Base-by-base conservation (phyloP, 1,140 invertebrate species). In the Drosophila azteca region DNA sequence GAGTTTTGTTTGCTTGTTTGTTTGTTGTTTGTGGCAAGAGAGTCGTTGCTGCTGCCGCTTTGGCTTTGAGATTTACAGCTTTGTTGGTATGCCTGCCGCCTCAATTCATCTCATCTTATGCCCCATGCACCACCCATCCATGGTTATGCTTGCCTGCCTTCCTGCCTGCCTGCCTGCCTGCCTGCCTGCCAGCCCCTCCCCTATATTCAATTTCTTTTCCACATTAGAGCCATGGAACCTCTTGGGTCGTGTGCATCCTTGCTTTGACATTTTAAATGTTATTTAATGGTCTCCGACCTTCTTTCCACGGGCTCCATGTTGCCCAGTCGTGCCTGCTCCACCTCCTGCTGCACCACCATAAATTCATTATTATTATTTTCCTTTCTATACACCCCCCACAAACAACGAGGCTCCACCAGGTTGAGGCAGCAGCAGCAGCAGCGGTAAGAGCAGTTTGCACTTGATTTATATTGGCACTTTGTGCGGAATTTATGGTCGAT, bases 191-290 rank as follows among this genome's bases (percentile, higher is more conserved):
- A 29, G 17, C 1, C 3, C 13, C 9, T 2, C 41, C n/a, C 15
- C 78, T 78, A 79, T 74, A 74, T 82, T 82, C 72, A 79, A 82
- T 82, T 80, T 79, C 82, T 77, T 81, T 85, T 80, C 39, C 72
- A 80, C 77, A 80, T 85, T 77, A 76, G 71, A 54, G 62, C 35
- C 11, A 2, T 13, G 11, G 35, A 13, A 57, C 75, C 41, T 29
- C 22, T 57, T 46, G 41, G 53, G 43, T 39, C 9, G 29, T 57
- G n/a, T 72, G 50, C 52, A 57, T 50, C 26, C 63, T 61, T 67
- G 58, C 60, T 73, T 65, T 85, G 81, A 82, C 82, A 87, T 77
- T 87, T 85, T 81, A 85, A 85, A 85, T 82, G 82, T 75, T 82
- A 87, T 64, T 78, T 87, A 85, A 85, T 85, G 82, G 82, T 63